These are phyloP conservation scores for Clusia tigrina DNA, from an alignment of 2,888 invertebrate genomes.

Conservation along the genomic window DNA sequence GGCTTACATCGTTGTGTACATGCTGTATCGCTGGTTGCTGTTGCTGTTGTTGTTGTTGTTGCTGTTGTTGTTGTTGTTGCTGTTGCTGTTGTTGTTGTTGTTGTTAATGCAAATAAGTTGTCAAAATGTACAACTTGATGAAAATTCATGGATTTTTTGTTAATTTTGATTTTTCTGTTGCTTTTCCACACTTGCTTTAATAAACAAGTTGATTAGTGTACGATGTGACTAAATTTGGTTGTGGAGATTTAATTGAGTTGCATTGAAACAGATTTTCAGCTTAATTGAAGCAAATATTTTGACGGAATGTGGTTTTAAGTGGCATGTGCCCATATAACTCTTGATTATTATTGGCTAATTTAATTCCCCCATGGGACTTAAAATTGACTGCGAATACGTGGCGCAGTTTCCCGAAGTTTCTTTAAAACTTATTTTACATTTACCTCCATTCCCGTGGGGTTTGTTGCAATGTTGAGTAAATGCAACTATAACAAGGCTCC, in stretches of 20 bases:
- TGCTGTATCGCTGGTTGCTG: not conserved
- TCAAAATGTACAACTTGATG: constrained; percentile 25
- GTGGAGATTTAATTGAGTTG: not conserved
- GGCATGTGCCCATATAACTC: no score
- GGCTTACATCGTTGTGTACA: not conserved
- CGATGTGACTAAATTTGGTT: not conserved
- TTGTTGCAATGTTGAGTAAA: no score
- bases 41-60: constrained; percentile 11
- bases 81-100: not conserved
- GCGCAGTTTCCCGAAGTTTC: no score
- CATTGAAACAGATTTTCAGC: not conserved
- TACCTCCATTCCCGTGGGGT: no score
- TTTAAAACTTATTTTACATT: no score
- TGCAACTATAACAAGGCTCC: no score
- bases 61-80: constrained; percentile 1
- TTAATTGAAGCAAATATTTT: constrained; percentile 2
- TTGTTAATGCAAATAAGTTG: constrained; percentile 30
- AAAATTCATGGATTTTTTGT: constrained; percentile 17
- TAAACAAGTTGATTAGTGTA: constrained; percentile 11
- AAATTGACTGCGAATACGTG: no score
- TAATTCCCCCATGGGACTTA: no score
- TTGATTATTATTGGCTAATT: no score
- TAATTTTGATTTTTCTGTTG: not conserved
- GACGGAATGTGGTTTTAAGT: constrained; percentile 1
- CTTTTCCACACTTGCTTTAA: not conserved